These are phyloP conservation scores for Chitala chitala DNA, from an alignment of 2,113 vertebrate species.

Conservation along the genomic window DNA sequence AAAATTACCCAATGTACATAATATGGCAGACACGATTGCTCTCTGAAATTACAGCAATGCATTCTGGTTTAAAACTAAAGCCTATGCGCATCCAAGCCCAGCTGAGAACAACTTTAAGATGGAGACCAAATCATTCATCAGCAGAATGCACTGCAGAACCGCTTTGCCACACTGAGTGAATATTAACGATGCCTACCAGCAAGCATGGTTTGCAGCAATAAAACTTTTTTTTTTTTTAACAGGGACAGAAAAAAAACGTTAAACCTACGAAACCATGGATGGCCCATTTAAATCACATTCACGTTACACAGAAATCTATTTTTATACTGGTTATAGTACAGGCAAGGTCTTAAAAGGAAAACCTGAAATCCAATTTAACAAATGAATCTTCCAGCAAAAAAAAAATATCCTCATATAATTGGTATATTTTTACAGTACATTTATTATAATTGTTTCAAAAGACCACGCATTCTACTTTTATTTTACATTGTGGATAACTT, in stretches of 20 bases:
- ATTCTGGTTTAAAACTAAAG: not conserved
- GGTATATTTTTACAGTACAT: no score
- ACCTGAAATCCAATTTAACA: no score
- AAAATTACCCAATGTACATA: not conserved
- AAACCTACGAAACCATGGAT: not conserved
- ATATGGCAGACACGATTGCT: not conserved
- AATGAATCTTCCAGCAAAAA: no score
- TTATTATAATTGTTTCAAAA: no score
- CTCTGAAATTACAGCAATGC: not conserved
- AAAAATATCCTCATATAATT: no score
- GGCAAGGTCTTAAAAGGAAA: no score
- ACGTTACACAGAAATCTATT: no score
- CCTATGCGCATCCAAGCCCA: not conserved
- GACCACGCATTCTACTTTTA: no score
- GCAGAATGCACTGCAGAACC: not conserved
- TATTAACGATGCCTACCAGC: not conserved
- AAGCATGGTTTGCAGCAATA: not conserved
- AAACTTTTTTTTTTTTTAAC: not conserved
- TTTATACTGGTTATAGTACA: no score
- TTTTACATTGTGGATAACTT: no score
- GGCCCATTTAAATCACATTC: not conserved
- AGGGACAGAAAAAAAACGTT: not conserved
- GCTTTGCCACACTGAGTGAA: not conserved
- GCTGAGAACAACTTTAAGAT: not conserved
- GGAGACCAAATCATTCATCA: not conserved